phyloP scores from a whole-genome alignment of 2,888 invertebrate genomes.

The Stenurella melanura region DNA sequence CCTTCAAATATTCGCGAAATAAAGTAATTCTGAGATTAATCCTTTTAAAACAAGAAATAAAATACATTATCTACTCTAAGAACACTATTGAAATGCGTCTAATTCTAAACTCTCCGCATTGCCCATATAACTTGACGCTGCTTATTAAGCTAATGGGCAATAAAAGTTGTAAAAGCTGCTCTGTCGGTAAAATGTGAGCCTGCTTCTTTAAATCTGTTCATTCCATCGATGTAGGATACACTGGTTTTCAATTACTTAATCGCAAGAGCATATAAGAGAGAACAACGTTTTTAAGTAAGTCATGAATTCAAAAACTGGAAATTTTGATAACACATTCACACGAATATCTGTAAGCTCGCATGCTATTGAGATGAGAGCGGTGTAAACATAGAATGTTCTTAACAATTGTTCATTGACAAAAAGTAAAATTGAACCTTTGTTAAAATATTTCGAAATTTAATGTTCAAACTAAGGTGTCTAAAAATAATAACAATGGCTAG shows the following conservation, averaged over 20 bases:
- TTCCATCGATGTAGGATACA: neutral
- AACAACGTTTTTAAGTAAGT: neutral
- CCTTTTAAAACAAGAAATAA: slow-evolving; percentile 7
- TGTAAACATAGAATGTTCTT: no score
- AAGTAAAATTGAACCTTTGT: no score
- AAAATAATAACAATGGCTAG: no score
- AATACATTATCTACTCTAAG: neutral
- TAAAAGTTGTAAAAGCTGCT: slow-evolving; percentile 43
- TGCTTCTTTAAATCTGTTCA: slow-evolving; percentile 2
- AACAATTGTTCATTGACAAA: no score
- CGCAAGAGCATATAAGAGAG: no score
- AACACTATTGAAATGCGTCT: neutral
- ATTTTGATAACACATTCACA: no score
- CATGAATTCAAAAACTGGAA: neutral
- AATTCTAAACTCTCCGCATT: neutral
- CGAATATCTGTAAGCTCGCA: no score
- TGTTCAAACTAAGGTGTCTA: no score
- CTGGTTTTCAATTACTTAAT: neutral
- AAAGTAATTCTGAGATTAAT: neutral
- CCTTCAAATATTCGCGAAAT: neutral
- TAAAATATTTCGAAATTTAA: no score
- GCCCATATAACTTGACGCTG: slow-evolving; percentile 2
- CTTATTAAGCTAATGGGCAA: slow-evolving; percentile 51
- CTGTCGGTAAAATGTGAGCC: neutral
- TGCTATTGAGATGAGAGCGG: no score